Evolutionary conservation across 1,140 invertebrate species (phyloP), one percentile per base, ranked within the genome.

Genomic region (Calephelis nemesis): DNA sequence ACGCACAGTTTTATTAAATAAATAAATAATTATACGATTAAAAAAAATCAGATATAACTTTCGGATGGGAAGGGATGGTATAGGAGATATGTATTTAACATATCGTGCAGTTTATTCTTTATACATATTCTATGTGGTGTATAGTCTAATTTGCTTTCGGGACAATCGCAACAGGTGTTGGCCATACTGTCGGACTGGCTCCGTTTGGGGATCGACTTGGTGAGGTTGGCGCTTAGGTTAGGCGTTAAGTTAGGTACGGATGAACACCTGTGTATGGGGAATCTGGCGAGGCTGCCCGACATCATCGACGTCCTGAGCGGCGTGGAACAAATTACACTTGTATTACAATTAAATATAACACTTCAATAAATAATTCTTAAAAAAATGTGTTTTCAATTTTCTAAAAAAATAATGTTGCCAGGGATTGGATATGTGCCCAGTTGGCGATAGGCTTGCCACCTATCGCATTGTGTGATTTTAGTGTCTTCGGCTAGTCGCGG

Each of bases 191-290:
- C 77, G 0, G 81, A 75, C 30, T 54, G 68, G 63, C 65, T 74
- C 13, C 74, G 74, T 54, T 48, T 66, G 12, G 73, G 65, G 7
- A 15, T 62, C 10, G 45, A 49, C 45, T 42, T 67, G 54, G 63
- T 13, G 19, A 67, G 10, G 58, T 40, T 62, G 13, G 58, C 52
- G 11, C 40, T 10, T 10, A 45, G 2, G 47, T 12, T 70, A 73
- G 66, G 62, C 67, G 67, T 75, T 69, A 79, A 52, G 58, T 65
- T 73, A 73, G 76, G 69, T 68, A 68, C 72, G 63, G 78, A 73
- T 64, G 75, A 75, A 81, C 87, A 92, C 91, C 91, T 92, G 91
- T 92, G 91, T 72, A 92, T 92, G 11, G 91, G 91, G 78, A 92
- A 90, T 75, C 90, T 72, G 19, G 90, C 85, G 71, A 92, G 79